Base-by-base conservation (phyloP, 2,888 invertebrate genomes). In the Cheilosia vernalis region DNA sequence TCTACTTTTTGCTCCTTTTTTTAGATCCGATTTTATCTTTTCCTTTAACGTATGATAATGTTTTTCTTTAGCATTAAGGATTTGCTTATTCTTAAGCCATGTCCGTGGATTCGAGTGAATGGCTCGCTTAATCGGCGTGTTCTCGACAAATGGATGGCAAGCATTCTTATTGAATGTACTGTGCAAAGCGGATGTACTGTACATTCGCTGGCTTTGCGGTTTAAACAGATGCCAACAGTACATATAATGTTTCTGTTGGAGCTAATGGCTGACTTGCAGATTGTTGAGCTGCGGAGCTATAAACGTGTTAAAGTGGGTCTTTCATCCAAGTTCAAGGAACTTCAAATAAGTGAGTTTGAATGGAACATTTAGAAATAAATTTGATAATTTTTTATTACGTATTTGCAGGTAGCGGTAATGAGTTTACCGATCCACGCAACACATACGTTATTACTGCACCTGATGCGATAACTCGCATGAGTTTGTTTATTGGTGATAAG, bases 21-120 rank as follows among this genome's bases (percentile, higher is more conserved):
- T 27, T 6, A 6, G 7, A 1, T 27, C 15, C 42, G 2, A 13
- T 0, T 2, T 42, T 15, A 42, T 15, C 15, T 5, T n/a, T 4
- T 17, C 15, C 24, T 40, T 44, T 1, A 21, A 40, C 33, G 10
- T 74, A 42, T 33, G 10, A 10, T 13, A 13, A 13, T 37, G 3
- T 37, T 4, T 42, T 63, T 44, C 17, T 56, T 67, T 70, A 87
- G 88, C 40, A 61, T 61, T 47, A 90, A 89, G 4, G 90, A 91
- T 58, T 87, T 89, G 2, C 89, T 92, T 69, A 89, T 89, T 0
- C 89, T 92, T 88, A 89, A 89, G 9, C 91, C 92, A 0, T 90
- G 94, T 78, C 96, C 96, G 0, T 97, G 97, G 97, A 94, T 95
- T 72, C 93, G 95, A 82, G 93, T 96, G 1, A 95, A 96, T 91